phyloP scores from a whole-genome alignment of 2,113 vertebrate species.

The Procavia capensis region DNA sequence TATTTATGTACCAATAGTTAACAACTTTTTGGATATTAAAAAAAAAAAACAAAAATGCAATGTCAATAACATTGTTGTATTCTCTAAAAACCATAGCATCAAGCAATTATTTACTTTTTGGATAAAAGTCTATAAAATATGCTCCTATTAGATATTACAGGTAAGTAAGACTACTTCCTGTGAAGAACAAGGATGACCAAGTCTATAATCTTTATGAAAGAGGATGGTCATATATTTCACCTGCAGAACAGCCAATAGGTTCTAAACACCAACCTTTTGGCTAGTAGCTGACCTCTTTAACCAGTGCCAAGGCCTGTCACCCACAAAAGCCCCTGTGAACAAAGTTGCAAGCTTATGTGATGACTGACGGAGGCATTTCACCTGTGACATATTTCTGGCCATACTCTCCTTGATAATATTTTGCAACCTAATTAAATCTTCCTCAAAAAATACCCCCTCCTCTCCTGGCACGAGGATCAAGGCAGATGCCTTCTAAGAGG shows the following conservation, averaged over 20 bases:
- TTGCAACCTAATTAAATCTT: too few species aligned
- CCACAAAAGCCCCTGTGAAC: too few species aligned
- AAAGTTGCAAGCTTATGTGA: too few species aligned
- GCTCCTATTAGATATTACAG: not conserved
- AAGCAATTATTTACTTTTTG: not conserved
- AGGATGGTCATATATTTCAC: not conserved
- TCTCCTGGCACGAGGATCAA: too few species aligned
- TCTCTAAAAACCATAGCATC: not conserved
- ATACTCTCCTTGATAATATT: too few species aligned
- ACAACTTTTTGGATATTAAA: not conserved
- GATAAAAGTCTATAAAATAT: not conserved
- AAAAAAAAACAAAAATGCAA: too few species aligned
- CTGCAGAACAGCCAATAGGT: not conserved
- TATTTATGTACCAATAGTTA: slow-evolving; percentile 10
- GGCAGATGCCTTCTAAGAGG: too few species aligned
- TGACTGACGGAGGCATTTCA: too few species aligned
- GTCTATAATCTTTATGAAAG: not conserved
- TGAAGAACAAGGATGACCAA: not conserved
- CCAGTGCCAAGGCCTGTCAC: not conserved
- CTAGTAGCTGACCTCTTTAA: not conserved
- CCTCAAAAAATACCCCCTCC: too few species aligned
- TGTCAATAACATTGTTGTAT: not conserved
- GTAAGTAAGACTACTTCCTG: not conserved
- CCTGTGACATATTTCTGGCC: too few species aligned
- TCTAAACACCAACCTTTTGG: not conserved